phyloP scores from a whole-genome alignment of 2,888 invertebrate genomes.

The Rhamphomyia laevipes region DNA sequence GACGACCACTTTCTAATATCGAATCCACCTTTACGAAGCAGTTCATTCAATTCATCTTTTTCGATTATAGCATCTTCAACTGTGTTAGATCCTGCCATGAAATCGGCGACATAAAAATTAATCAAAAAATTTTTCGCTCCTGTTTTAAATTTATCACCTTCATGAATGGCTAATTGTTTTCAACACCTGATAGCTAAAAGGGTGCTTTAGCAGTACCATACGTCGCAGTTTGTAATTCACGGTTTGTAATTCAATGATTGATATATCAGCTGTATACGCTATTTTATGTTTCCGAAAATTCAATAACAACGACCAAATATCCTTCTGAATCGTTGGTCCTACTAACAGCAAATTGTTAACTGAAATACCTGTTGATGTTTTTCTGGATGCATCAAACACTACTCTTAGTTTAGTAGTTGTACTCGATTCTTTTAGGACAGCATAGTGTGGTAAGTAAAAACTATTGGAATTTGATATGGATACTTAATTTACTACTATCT shows the following conservation, averaged over 20 bases:
- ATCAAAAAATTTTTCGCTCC: background rate
- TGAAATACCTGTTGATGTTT: background rate
- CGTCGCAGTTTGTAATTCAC: background rate
- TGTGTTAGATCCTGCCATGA: background rate
- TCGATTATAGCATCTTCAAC: background rate
- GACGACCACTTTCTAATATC: background rate
- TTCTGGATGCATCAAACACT: background rate
- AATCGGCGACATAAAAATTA: background rate
- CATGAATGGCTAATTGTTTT: background rate
- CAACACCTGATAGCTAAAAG: background rate
- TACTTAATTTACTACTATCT: too few relatives aligned
- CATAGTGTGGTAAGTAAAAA: too few relatives aligned
- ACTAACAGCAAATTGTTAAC: background rate
- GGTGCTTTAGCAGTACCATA: background rate
- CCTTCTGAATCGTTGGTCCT: background rate
- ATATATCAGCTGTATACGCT: background rate
- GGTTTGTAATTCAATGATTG: background rate
- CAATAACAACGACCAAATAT: background rate
- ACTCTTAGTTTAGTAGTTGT: background rate
- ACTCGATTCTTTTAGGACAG: too few relatives aligned
- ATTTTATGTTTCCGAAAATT: background rate
- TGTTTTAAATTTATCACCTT: background rate
- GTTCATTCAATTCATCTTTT: background rate
- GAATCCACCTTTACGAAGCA: background rate
- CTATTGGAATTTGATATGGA: too few relatives aligned